Evolutionary conservation across 2,888 invertebrate genomes (phyloP), one percentile per base, ranked within the genome.

Genomic region (Calliphora vomitoria): DNA sequence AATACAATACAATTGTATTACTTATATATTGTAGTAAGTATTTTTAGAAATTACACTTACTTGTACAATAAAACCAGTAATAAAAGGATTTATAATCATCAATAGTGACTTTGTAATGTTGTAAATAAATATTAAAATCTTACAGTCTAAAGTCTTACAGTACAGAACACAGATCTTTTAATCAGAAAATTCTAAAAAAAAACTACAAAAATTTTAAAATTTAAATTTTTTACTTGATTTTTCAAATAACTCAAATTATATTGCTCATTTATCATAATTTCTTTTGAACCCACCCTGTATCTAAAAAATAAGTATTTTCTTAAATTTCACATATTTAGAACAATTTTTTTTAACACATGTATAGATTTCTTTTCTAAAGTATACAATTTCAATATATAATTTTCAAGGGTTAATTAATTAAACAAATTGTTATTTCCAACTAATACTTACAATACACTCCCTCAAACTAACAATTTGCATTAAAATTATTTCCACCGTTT

Each of bases 401-500:
- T 72, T 58, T 41, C 20, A 72, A 72, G 41, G 72, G 55, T 53
- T 71, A 55, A 55, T 50, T 50, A 50, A 50, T 50, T 8, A 4
- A 20, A 20, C 10, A 55, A 44, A 11, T 13, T 44, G 44, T 20
- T 20, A 20, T 55, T 55, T 55, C 8, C 20, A 20, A 20, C 20
- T 18, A 1, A 15, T 50, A 15, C 20, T 62, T 31, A n/a, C 35
- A 62, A n/a, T 44, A 4, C 13, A 44, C 13, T 44, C 62, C 60
- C 62, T 8, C 18, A 15, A 55, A 55, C 13, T 5, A 64, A 50
- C 20, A 38, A 64, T 35, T 64, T 64, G n/a, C 64, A 76, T 64
- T 31, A 0, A 38, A 53, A 66, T 76, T 53, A 53, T 76, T 76
- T 62, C 74, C 47, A 62, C 75, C 47, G 15, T 62, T 75, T 47